Conservation (phyloP, 2,113 vertebrate genomes). For the Struthidea cinerea region DNA sequence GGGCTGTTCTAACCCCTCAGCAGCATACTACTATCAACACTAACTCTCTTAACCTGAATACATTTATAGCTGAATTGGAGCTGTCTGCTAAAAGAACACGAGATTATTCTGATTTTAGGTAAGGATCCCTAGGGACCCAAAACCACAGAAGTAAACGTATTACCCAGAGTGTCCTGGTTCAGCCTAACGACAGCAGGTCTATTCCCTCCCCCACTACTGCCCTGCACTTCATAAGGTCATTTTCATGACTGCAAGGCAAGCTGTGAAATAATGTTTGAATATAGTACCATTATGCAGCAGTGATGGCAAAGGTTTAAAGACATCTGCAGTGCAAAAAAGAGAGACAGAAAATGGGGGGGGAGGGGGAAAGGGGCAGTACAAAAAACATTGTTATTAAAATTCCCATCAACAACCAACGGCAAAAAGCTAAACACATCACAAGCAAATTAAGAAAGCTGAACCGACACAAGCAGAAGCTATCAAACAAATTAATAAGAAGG, state of each 20-base stretch:
- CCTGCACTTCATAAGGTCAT: neutral
- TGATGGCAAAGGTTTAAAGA: neutral
- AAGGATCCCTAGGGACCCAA: neutral
- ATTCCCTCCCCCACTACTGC: neutral
- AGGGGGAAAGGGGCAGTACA: neutral
- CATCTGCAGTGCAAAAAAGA: neutral
- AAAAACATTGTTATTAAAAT: neutral
- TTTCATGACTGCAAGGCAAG: neutral
- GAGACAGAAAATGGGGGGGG: neutral
- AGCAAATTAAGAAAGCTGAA: neutral
- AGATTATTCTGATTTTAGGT: neutral
- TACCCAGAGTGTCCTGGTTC: neutral
- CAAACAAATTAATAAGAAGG: neutral
- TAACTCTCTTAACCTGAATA: neutral
- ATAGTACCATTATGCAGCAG: neutral
- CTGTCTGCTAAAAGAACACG: neutral
- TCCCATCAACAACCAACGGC: neutral
- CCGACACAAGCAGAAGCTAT: neutral
- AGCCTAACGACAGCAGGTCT: neutral
- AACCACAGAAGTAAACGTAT: neutral
- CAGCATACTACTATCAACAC: neutral
- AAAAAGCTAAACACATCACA: neutral
- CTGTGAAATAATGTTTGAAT: neutral
- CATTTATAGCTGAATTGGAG: neutral
- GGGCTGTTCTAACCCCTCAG: neutral